Base-by-base conservation (phyloP, 1,140 invertebrate species). In the Latrodectus geometricus region DNA sequence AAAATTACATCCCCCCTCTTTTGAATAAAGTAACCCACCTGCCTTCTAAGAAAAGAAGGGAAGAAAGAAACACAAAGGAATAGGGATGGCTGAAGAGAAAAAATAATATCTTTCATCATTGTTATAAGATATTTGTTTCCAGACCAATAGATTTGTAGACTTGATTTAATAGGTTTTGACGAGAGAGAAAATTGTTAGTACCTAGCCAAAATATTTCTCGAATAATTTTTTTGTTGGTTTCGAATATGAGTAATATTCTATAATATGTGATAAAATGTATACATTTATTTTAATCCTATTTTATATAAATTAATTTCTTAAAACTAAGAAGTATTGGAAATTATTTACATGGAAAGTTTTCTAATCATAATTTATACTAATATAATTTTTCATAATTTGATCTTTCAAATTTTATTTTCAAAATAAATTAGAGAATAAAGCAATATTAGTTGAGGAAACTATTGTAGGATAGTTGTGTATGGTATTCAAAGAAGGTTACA, bases 111-210 rank as follows among this genome's bases (percentile, higher is more conserved):
- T 75, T 61, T 61, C 54, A 14, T 84, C 70, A 14, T 66, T 73
- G 69, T 75, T 84, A 84, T 35, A 84, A 61, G 50, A 56, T 52
- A 66, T 8, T 61, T 68, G 48, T 84, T 84, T 84, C 81, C 81
- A 68, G 81, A 84, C 81, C 81, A 84, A 84, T 84, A 76, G 73
- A 9, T 84, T 84, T 56, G 66, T 68, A 76, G 81, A 68, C n/a
- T 49, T 68, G 15, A 54, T 75, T 76, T 84, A 56, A 84, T 82
- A 82, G 52, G 70, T n/a, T 50, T 21, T 48, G 15, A 23, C 21
- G 61, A 49, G 56, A 21, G 61, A n/a, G 48, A 52, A 17, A 14
- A 14, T 61, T 61, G 54, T 14, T 61, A 61, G 54, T 61, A 14
- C 17, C 54, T 17, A 8, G 35, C 35, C 35, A 35, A 35, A 2